These are phyloP conservation scores for Chaenocephalus aceratus DNA, from an alignment of 2,113 vertebrate species.

Conservation along the genomic window DNA sequence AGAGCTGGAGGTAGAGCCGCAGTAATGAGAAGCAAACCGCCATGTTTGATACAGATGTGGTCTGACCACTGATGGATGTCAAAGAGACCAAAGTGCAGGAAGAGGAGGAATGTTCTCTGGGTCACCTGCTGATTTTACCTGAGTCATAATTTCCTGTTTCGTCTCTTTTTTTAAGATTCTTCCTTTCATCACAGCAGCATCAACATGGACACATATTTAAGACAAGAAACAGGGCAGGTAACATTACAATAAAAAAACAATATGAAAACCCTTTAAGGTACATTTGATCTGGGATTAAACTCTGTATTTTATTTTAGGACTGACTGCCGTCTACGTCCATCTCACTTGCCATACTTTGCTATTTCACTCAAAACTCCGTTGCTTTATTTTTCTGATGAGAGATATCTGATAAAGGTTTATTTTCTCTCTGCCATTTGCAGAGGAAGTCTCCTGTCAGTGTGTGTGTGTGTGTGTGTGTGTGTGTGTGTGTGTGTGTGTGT, in stretches of 20 bases:
- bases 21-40: conserved; percentile 80
- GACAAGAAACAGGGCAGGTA: too few species aligned
- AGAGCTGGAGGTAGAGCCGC: conserved; percentile 64
- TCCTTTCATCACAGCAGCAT: too few species aligned
- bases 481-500: conserved; percentile 44
- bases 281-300: too few species aligned
- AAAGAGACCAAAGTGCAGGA: conserved; percentile 28
- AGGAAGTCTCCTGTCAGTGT: conserved; percentile 54
- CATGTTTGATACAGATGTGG: conserved; percentile 77
- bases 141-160: conserved; percentile 38
- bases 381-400: conserved; percentile 25
- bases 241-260: too few species aligned
- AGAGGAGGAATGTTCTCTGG: conserved; percentile 39
- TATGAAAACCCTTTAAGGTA: too few species aligned
- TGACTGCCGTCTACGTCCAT: too few species aligned
- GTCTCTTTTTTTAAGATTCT: conserved; percentile 18
- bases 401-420: conserved; percentile 63
- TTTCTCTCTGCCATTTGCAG: conserved; percentile 44
- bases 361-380: conserved; percentile 20
- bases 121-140: conserved; percentile 37
- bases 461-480: conserved; percentile 43
- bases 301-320: too few species aligned
- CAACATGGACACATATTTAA: too few species aligned
- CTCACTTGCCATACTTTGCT: not conserved
- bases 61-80: conserved; percentile 62